Evolutionary conservation across 2,888 invertebrate genomes (phyloP).

Genomic region (Artemia sinica): DNA sequence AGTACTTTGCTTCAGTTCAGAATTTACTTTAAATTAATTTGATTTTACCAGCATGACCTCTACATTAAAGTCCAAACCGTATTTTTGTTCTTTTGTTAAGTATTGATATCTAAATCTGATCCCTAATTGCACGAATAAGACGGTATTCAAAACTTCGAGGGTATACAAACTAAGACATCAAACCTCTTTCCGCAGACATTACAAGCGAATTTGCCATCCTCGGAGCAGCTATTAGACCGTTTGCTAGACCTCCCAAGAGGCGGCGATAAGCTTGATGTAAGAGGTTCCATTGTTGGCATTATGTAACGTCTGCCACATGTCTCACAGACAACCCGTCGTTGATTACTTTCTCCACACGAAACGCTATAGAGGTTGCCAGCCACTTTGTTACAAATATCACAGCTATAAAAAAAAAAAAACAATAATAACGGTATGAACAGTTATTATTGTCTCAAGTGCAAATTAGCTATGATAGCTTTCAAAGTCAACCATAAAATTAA

Average conservation of each 20-base stretch:
- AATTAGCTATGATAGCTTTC: no score
- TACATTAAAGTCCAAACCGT: no score
- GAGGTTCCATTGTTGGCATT: background rate
- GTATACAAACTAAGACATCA: background rate
- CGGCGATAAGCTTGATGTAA: background rate
- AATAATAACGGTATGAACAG: no score
- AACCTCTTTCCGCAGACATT: background rate
- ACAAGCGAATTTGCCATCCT: background rate
- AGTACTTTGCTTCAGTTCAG: no score
- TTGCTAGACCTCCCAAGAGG: background rate
- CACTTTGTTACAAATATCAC: slow-evolving; percentile 11
- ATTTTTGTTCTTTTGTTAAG: no score
- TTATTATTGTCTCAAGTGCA: no score
- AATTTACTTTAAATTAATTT: no score
- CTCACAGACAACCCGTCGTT: slow-evolving; percentile 1
- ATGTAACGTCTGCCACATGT: background rate
- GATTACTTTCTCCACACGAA: background rate
- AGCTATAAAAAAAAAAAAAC: background rate
- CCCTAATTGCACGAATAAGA: no score
- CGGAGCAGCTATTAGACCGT: background rate
- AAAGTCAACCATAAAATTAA: no score
- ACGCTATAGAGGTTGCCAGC: slow-evolving; percentile 6
- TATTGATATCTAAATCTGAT: no score
- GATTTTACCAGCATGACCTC: no score
- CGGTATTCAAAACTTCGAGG: no score